These are phyloP conservation scores for Coelogynopora nodosa DNA, from an alignment of 2,888 invertebrate genomes.

Conservation along the genomic window DNA sequence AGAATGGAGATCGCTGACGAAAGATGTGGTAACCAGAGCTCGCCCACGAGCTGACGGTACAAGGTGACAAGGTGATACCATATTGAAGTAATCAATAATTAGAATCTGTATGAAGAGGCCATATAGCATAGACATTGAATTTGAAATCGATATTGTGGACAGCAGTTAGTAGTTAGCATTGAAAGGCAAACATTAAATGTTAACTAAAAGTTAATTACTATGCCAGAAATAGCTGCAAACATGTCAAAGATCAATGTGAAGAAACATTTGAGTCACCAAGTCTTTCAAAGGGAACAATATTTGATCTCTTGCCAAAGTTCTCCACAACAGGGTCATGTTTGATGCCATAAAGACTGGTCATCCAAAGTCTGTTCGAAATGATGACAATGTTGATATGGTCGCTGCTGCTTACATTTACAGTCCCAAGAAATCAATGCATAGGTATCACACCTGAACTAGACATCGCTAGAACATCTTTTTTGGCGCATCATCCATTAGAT, in stretches of 20 bases:
- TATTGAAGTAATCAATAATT: no score
- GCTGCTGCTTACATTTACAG: no score
- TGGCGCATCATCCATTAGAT: no score
- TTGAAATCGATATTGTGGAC: background rate
- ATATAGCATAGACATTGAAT: background rate
- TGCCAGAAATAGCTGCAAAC: conserved; percentile 15
- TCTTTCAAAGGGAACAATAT: background rate
- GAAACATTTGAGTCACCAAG: conserved; percentile 67
- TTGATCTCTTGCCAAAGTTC: background rate
- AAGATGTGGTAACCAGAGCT: no score
- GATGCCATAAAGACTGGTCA: background rate
- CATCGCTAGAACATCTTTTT: background rate
- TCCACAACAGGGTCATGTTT: background rate
- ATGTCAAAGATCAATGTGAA: conserved; percentile 64
- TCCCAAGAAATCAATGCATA: background rate
- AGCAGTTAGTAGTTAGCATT: conserved; percentile 24
- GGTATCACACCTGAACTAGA: no score
- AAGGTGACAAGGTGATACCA: no score
- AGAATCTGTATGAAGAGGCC: no score
- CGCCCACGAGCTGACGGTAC: no score
- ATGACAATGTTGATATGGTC: no score
- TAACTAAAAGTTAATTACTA: background rate
- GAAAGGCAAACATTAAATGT: background rate
- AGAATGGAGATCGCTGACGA: no score
- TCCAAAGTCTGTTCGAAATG: no score